Conservation (phyloP, 1,140 invertebrate genomes). For the Halictus rubicundus region DNA sequence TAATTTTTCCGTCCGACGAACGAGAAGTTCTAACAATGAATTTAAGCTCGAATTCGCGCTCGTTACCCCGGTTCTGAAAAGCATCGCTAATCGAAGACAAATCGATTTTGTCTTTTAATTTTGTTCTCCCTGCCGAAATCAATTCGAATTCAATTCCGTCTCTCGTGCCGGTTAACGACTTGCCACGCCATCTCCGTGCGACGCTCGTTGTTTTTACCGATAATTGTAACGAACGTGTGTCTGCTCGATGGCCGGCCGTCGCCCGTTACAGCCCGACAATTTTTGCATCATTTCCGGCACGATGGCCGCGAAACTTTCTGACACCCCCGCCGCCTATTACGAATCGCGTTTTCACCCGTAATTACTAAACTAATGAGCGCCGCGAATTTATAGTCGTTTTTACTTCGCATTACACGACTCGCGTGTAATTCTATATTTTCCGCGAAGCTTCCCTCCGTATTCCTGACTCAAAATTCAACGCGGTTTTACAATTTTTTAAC, state of each 20-base stretch:
- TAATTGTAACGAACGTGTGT: conserved; percentile 54
- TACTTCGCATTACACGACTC: too few relatives aligned
- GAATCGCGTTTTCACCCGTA: not conserved
- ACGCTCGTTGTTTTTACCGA: conserved; percentile 43
- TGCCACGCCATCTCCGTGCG: conserved; percentile 27
- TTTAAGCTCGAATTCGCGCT: conserved; percentile 10
- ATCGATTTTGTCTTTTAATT: conserved; percentile 62
- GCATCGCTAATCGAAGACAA: conserved; percentile 57
- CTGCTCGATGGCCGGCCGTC: conserved; percentile 18
- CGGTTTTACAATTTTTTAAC: not conserved
- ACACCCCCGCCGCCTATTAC: not conserved
- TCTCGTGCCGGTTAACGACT: conserved; percentile 48
- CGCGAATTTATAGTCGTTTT: not conserved
- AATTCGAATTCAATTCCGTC: conserved; percentile 58
- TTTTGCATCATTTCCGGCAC: conserved; percentile 24
- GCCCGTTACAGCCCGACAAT: not conserved
- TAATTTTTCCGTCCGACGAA: conserved; percentile 13
- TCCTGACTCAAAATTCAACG: too few relatives aligned
- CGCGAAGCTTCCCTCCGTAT: too few relatives aligned
- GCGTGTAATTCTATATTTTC: too few relatives aligned
- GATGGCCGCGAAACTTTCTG: not conserved
- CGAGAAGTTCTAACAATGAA: conserved; percentile 27
- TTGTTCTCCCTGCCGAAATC: conserved; percentile 39
- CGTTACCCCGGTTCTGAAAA: conserved; percentile 27
- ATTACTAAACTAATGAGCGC: not conserved